Evolutionary conservation across 2,797 vertebrate genomes (phyloP).

Genomic region (Merluccius polli): DNA sequence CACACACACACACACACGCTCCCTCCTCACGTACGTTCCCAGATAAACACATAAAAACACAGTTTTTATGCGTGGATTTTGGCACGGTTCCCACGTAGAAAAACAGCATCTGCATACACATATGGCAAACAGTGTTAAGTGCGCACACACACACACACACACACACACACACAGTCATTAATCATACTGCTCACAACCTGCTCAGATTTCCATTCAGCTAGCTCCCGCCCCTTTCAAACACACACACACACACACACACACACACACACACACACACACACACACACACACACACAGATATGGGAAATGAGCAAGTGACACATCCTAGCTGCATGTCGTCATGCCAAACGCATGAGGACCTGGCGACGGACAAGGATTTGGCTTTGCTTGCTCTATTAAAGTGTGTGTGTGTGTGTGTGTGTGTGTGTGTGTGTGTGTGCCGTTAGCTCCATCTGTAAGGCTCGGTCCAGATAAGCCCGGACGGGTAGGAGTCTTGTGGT

Average conservation of each 20-base stretch:
- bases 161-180: background rate
- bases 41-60: background rate
- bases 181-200: background rate
- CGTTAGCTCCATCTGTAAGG: background rate
- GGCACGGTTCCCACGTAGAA: constrained; percentile 33
- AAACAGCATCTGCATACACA: constrained; percentile 21
- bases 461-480: too few relatives aligned
- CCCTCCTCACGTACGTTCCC: background rate
- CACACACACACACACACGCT: too few relatives aligned
- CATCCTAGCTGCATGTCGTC: constrained; percentile 43
- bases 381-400: background rate
- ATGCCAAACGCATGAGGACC: constrained; percentile 38
- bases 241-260: constrained; percentile 4
- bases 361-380: constrained; percentile 29
- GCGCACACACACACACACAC: constrained; percentile 12
- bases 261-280: constrained; percentile 9
- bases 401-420: constrained; percentile 7
- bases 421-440: background rate
- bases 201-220: background rate
- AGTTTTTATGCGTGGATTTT: constrained; percentile 41
- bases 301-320: constrained; percentile 47
- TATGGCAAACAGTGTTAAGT: background rate
- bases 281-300: background rate
- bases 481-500: too few relatives aligned
- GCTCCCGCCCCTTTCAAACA: background rate